Base-by-base conservation (phyloP, 1,140 invertebrate species). In the Tribolium castaneum region DNA sequence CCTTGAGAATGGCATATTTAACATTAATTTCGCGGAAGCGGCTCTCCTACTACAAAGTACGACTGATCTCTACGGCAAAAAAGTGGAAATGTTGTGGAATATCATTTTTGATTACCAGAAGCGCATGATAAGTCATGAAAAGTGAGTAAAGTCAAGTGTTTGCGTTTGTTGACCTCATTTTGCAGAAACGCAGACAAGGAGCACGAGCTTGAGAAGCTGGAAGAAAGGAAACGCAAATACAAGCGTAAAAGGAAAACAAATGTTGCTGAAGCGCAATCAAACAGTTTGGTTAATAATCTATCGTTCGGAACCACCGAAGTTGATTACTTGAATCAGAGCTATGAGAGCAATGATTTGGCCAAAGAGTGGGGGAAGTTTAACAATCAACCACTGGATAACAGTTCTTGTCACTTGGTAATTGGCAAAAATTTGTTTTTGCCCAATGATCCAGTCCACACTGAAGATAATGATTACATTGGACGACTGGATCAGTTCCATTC, bases 31-130 rank as follows among this genome's bases (percentile, higher is more conserved):
- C 81, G 82, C 82, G 22, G 84, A 85, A 78, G 83, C 82, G 13
- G 84, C 84, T 1, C 66, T 86, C 6, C 62, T 86, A 9, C 16
- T 86, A n/a, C 82, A 86, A 76, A 80, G 72, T 73, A 78, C 82
- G 39, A 76, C 79, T 22, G 62, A 77, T 14, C 76, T 84, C 12
- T 86, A 85, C 80, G 75, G 78, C 0, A 86, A 85, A 74, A 83
- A 84, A 72, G 84, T 86, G 7, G 86, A 86, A 70, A 73, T 84
- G 22, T 71, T 86, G 1, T 86, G 84, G 84, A 81, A 85, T 62
- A 71, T 50, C 49, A 66, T 80, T 12, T 51, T 82, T 35, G 70
- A 82, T 6, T 80, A 80, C 50, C 78, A 78, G 22, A 78, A 80
- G 56, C 30, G 77, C 7, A 76, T 79, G 30, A 52, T 56, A 3